Evolutionary conservation across 1,140 invertebrate species (phyloP).

Genomic region (Bombus huntii): DNA sequence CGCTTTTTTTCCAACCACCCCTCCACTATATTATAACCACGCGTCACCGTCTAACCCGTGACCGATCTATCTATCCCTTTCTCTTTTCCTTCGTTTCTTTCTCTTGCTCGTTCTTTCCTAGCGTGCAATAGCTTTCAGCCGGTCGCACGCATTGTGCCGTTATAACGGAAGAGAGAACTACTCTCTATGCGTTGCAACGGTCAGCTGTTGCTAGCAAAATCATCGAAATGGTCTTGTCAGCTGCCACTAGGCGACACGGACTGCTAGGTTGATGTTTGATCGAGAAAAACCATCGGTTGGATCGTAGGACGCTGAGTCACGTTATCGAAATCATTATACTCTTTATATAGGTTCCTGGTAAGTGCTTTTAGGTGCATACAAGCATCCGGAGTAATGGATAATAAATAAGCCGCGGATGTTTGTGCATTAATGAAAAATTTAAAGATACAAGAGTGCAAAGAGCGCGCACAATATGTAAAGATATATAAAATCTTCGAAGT

Average conservation of each 20-base stretch:
- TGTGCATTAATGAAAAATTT: too few species aligned
- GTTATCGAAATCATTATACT: not conserved
- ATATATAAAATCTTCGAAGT: too few species aligned
- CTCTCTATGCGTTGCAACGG: not conserved
- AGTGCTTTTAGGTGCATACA: not conserved
- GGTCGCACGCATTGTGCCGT: slow-evolving; percentile 54
- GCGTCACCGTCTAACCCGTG: not conserved
- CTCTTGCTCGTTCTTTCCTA: not conserved
- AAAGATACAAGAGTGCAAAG: too few species aligned
- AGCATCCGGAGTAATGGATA: too few species aligned
- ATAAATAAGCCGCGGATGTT: too few species aligned
- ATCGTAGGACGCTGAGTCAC: not conserved
- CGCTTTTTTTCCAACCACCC: not conserved
- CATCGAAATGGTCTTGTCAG: slow-evolving; percentile 18
- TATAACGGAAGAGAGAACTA: slow-evolving; percentile 62
- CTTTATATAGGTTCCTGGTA: not conserved
- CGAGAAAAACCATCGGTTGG: slow-evolving; percentile 29
- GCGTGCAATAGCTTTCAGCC: slow-evolving; percentile 47
- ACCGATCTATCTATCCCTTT: slow-evolving; percentile 9
- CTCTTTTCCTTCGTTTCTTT: not conserved
- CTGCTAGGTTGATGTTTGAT: not conserved
- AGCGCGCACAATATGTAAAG: too few species aligned
- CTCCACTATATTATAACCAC: not conserved
- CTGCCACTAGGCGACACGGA: not conserved
- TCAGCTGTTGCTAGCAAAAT: slow-evolving; percentile 44